phyloP scores from a whole-genome alignment of 2,888 invertebrate genomes.

The Coelopa pilipes region DNA sequence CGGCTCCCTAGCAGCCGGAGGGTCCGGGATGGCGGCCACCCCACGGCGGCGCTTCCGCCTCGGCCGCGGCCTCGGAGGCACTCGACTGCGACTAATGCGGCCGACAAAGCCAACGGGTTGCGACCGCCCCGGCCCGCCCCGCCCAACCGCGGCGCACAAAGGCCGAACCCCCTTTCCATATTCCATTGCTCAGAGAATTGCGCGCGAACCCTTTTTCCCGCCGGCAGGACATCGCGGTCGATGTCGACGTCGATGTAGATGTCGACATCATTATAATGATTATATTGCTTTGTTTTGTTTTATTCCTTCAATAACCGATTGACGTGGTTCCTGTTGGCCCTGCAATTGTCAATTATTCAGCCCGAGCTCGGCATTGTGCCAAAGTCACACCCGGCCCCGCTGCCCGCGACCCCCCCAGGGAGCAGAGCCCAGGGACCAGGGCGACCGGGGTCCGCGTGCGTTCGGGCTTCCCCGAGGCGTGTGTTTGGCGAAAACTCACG shows the following conservation, averaged over 20 bases:
- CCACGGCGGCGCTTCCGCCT: conserved; percentile 31
- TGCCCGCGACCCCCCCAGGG: neutral
- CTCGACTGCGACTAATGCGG: conserved; percentile 51
- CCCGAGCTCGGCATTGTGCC: neutral
- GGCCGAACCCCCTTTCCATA: conserved; percentile 25
- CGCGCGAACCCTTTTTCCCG: conserved; percentile 51
- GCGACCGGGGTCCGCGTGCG: neutral
- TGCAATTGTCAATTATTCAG: conserved; percentile 45
- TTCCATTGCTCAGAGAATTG: conserved; percentile 17
- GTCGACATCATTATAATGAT: too few relatives aligned
- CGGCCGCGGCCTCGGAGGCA: conserved; percentile 45
- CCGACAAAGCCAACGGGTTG: conserved; percentile 53
- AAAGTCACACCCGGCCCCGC: conserved; percentile 9
- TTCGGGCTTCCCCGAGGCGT: conserved; percentile 30
- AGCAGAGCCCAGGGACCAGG: too few relatives aligned
- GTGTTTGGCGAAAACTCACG: conserved; percentile 28
- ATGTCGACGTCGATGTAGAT: too few relatives aligned
- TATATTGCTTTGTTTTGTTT: neutral
- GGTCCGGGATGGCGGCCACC: conserved; percentile 15
- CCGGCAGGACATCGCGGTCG: conserved; percentile 56
- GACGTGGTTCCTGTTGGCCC: conserved; percentile 14
- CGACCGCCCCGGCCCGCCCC: conserved; percentile 28
- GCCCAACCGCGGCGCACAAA: too few relatives aligned
- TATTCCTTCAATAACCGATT: conserved; percentile 5
- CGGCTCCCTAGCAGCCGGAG: too few relatives aligned